Base-by-base conservation (phyloP, 2,797 vertebrate genomes). In the Saguinus oedipus region DNA sequence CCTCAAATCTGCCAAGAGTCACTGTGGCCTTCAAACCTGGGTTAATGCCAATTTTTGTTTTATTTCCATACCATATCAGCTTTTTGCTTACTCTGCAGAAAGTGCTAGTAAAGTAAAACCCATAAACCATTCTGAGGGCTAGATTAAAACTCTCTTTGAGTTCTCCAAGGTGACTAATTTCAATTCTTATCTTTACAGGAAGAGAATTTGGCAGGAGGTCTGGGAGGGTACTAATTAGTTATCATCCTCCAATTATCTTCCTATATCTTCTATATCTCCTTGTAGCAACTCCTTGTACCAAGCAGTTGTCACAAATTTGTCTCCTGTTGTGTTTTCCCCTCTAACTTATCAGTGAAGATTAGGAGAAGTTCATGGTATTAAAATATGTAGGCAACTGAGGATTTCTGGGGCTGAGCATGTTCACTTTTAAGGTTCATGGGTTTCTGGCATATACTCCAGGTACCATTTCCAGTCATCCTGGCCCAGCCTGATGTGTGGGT, bases 161-260 rank as follows among this genome's bases (percentile, higher is more conserved):
- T 74, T 89, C 53, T 64, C 89, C 48, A 53, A 80, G 50, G 27
- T 86, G 42, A 64, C 39, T 53, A 59, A 95, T 75, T 95, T 93
- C 44, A 17, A 48, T 39, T 81, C 55, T 15, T 12, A 4, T 48
- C 42, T 95, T 80, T 46, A 4, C 7, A 90, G 48, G 57, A 59
- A 39, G 27, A 86, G 2, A 44, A 26, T 5, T 10, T 2, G 19
- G 39, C 17, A 50, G 80, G 92, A 84, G 78, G 10, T 8, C 74
- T 80, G 64, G 24, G 27, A n/a, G 39, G 19, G 26, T 70, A 46
- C 2, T 59, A 42, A 64, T 42, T 33, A 17, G 26, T 86, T 70
- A 87, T 30, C 83, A 48, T 6, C 26, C 46, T 75, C 17, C 50
- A n/a, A 6, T 68, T 33, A 30, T 17, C 46, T 64, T 94, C 64